Conservation (phyloP, 1,140 invertebrate species). For the Stratiolaelaps scimitus region DNA sequence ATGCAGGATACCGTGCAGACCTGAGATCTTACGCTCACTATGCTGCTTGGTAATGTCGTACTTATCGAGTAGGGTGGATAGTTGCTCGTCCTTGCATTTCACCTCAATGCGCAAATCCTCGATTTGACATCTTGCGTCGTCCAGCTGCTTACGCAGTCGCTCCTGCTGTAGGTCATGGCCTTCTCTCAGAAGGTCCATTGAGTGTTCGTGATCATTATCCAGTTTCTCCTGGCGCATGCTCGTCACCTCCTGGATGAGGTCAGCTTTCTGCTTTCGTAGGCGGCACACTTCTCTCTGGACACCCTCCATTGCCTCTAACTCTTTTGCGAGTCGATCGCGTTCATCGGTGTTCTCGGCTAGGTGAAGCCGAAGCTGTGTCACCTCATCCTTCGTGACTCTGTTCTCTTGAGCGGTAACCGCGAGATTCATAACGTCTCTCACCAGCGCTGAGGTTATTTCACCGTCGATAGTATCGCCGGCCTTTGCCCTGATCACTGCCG, state of each 20-base stretch:
- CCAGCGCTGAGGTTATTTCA: neutral
- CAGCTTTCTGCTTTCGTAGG: neutral
- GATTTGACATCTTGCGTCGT: neutral
- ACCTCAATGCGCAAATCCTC: neutral
- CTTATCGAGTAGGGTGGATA: slow-evolving; percentile 11
- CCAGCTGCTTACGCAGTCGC: slow-evolving; percentile 11
- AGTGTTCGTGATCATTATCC: slow-evolving; percentile 8
- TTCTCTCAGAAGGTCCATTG: slow-evolving; percentile 3
- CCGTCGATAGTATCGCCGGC: slow-evolving; percentile 6
- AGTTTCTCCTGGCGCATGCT: neutral
- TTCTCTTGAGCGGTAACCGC: slow-evolving; percentile 23
- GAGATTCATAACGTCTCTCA: slow-evolving; percentile 5
- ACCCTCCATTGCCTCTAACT: neutral
- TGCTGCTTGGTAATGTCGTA: slow-evolving; percentile 17
- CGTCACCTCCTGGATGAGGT: neutral
- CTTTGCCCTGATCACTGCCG: neutral
- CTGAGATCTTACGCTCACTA: slow-evolving; percentile 11
- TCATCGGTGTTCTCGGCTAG: neutral
- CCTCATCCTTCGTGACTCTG: neutral
- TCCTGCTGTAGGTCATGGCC: neutral
- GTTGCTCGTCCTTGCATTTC: neutral
- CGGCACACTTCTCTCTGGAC: neutral
- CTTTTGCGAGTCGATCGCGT: neutral
- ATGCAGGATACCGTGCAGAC: slow-evolving; percentile 8
- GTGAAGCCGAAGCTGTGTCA: slow-evolving; percentile 1